phyloP scores from a whole-genome alignment of 2,797 vertebrate genomes.

The Glyptemys insculpta region DNA sequence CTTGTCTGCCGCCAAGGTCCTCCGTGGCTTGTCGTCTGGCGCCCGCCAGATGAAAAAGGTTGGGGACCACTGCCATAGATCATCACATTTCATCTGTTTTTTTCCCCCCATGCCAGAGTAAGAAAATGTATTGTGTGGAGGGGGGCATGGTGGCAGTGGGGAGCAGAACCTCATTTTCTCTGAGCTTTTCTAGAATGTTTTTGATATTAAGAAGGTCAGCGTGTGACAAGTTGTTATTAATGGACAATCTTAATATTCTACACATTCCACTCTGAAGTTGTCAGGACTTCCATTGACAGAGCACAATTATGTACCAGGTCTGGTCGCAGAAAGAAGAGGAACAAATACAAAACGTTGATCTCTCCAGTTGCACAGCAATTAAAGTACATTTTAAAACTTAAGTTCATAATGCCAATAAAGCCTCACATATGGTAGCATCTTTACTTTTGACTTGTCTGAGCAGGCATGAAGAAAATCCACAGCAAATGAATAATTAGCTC shows the following conservation, averaged over 20 bases:
- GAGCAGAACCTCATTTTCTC: slow-evolving; percentile 10
- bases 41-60: too few species aligned
- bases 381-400: slow-evolving; percentile 13
- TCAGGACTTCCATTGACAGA: background rate
- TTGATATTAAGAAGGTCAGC: slow-evolving; percentile 23
- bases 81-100: background rate
- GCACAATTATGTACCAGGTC: background rate
- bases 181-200: background rate
- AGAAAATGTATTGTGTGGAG: background rate
- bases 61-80: background rate
- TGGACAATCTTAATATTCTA: background rate
- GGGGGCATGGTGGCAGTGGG: background rate
- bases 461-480: slow-evolving; percentile 55
- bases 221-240: background rate
- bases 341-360: slow-evolving; percentile 21
- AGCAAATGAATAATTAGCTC: slow-evolving; percentile 46
- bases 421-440: background rate
- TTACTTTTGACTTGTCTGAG: slow-evolving; percentile 55
- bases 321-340: slow-evolving; percentile 13
- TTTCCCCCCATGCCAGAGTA: background rate
- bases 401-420: slow-evolving; percentile 27
- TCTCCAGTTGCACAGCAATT: slow-evolving; percentile 2
- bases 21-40: too few species aligned
- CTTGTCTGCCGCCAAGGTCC: too few species aligned
- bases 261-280: background rate